Base-by-base conservation (phyloP, 2,888 invertebrate species). In the Molorchus minor region DNA sequence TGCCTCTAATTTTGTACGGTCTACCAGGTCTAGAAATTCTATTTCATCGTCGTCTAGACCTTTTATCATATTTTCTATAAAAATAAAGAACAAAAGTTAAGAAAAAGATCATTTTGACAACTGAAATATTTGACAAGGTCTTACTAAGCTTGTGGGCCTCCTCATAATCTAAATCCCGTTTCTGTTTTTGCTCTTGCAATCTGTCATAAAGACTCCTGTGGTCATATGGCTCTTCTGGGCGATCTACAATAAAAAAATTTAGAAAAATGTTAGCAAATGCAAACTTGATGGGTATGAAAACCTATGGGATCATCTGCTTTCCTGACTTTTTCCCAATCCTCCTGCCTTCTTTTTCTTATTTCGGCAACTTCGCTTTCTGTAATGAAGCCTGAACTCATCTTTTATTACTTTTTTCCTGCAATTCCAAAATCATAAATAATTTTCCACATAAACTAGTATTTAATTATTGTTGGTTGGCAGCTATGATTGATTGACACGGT, bases 31-130 rank as follows among this genome's bases (percentile, higher is more conserved):
- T 44, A 98, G 82, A 80, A 98, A 98, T 64, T 95, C 92, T 0
- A 95, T 92, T 82, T 98, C 98, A 78, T 98, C 98, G 77, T 97
- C 97, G 77, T 98, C 96, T 44, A 98, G 82, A 0, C 96, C 96
- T 77, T 95, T 87, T 72, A 92, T 92, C 85, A 92, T 88, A 79
- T 92, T 92, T 75, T 92, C 92, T 92, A 74, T 3, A 80, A 77
- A 63, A 47, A 56, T 59, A 40, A 40, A 19, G 21, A 2, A 25
- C 3, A 40, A 35, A 7, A 25, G 7, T 25, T 4, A 40, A 1
- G 10, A 21, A 17, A 53, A 30, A 13, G 13, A 43, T 41, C 33
- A 38, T 12, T 29, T 12, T 15, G 21, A 19, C n/a, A 51, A n/a
- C n/a, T n/a, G n/a, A n/a, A n/a, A n/a, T n/a, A n/a, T n/a, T n/a